These are phyloP conservation scores for Biston stratarius DNA, from an alignment of 2,888 invertebrate genomes.

Conservation along the genomic window DNA sequence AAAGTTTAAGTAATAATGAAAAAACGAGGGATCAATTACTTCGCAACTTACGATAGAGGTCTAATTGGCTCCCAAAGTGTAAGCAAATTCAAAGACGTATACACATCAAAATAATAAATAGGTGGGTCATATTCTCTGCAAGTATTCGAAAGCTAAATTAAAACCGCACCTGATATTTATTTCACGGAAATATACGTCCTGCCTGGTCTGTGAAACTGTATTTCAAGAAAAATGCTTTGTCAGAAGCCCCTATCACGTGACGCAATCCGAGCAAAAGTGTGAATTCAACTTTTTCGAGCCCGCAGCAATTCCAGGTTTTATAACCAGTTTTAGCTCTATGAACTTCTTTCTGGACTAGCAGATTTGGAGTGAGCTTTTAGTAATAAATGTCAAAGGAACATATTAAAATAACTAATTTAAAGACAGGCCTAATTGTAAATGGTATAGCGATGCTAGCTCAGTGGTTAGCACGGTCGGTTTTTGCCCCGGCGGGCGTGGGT, in stretches of 20 bases:
- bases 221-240: constrained; percentile 10
- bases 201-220: not conserved
- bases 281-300: constrained; percentile 17
- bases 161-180: not conserved
- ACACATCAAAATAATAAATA: too few species aligned
- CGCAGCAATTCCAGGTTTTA: constrained; percentile 17
- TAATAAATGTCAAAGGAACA: not conserved
- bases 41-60: too few species aligned
- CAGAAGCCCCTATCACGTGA: constrained; percentile 14
- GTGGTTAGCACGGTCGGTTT: too few species aligned
- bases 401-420: not conserved
- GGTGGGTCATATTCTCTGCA: too few species aligned
- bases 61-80: too few species aligned
- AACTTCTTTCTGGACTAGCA: not conserved
- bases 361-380: not conserved
- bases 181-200: not conserved
- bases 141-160: too few species aligned
- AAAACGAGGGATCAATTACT: too few species aligned
- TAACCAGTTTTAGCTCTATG: not conserved
- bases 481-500: too few species aligned
- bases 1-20: too few species aligned
- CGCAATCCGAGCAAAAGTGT: constrained; percentile 17
- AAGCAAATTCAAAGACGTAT: too few species aligned
- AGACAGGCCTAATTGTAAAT: not conserved
- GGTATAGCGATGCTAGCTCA: too few species aligned